Evolutionary conservation across 2,888 invertebrate species (phyloP).

Genomic region (Pseudeuparius sepicola): DNA sequence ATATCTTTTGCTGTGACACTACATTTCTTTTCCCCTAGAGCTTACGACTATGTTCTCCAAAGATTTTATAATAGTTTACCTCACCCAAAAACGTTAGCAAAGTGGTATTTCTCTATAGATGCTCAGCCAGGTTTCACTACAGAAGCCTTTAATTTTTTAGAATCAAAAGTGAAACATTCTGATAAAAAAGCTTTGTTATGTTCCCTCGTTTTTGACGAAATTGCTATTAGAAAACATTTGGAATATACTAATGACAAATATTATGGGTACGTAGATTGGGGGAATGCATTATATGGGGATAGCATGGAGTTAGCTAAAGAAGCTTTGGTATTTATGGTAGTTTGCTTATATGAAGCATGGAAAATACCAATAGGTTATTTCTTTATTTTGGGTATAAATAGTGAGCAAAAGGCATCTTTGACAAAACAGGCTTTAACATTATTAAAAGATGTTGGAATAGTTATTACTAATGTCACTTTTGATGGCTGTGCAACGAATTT

Average conservation of each 20-base stretch:
- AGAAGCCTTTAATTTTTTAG: slow-evolving; percentile 18
- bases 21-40: slow-evolving; percentile 15
- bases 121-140: slow-evolving; percentile 18
- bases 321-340: slow-evolving; percentile 18
- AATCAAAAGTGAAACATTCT: slow-evolving; percentile 14
- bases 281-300: slow-evolving; percentile 17
- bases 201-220: slow-evolving; percentile 22
- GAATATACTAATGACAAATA: slow-evolving; percentile 18
- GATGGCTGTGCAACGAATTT: slow-evolving; percentile 17
- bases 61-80: slow-evolving; percentile 17
- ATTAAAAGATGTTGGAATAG: slow-evolving; percentile 12
- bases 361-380: slow-evolving; percentile 19
- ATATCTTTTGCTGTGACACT: slow-evolving; percentile 10
- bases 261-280: slow-evolving; percentile 22
- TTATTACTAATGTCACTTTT: slow-evolving; percentile 15
- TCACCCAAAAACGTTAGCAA: slow-evolving; percentile 16
- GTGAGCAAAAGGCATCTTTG: slow-evolving; percentile 15
- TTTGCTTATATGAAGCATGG: slow-evolving; percentile 18
- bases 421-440: slow-evolving; percentile 14
- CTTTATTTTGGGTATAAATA: slow-evolving; percentile 16
- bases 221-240: slow-evolving; percentile 19
- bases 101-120: slow-evolving; percentile 19
- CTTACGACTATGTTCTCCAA: slow-evolving; percentile 17
- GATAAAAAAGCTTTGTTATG: slow-evolving; percentile 16
- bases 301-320: slow-evolving; percentile 17